Conservation (phyloP, 64 coral and sea anemone species). For the Stylophora pistillata region DNA sequence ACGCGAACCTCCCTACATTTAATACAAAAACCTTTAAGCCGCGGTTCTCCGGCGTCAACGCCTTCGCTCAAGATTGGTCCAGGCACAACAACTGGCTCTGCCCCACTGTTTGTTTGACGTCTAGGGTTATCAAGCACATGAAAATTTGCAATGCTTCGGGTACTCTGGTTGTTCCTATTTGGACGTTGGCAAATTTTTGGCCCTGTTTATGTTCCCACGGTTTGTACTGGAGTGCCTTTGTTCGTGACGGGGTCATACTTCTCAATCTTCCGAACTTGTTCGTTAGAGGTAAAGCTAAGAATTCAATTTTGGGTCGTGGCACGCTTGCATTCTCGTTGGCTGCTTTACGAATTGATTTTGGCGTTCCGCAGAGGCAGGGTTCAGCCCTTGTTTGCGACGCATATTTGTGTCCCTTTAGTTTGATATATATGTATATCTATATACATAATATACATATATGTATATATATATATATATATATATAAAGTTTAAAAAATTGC, state of each 20-base stretch:
- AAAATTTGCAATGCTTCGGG: not conserved
- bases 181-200: conserved; percentile 58
- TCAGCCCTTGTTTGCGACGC: too few relatives aligned
- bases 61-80: conserved; percentile 31
- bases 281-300: conserved; percentile 38
- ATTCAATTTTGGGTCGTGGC: conserved; percentile 12
- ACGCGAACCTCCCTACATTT: conserved; percentile 1
- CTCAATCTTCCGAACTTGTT: conserved; percentile 29
- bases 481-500: too few relatives aligned
- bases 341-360: conserved; percentile 40
- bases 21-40: conserved; percentile 13
- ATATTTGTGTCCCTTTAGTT: too few relatives aligned
- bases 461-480: too few relatives aligned
- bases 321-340: not conserved
- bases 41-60: conserved; percentile 1
- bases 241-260: conserved; percentile 25
- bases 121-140: conserved; percentile 8
- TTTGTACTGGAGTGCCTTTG: conserved; percentile 6
- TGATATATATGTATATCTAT: too few relatives aligned
- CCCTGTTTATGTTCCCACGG: conserved; percentile 10
- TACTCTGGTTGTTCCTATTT: conserved; percentile 28
- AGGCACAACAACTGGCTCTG: conserved; percentile 33
- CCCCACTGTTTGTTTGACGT: not conserved
- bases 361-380: not conserved
- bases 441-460: too few relatives aligned